Evolutionary conservation across 2,797 vertebrate genomes (phyloP).

Genomic region (Microchirus variegatus): DNA sequence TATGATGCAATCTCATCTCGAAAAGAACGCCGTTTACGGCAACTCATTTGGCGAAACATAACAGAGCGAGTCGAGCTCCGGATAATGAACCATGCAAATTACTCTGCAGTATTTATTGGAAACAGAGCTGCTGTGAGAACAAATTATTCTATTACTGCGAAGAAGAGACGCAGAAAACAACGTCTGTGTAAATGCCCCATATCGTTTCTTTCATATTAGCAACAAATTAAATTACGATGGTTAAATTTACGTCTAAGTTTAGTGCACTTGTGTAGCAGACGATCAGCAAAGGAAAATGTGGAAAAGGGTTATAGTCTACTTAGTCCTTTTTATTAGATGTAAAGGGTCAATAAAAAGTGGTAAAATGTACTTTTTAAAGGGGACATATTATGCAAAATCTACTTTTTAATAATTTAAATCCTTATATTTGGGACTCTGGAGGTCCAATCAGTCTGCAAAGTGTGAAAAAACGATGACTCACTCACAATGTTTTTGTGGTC

Average conservation of each 20-base stretch:
- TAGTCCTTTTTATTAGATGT: no score
- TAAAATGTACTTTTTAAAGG: no score
- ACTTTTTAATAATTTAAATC: no score
- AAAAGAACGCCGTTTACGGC: slow-evolving; percentile 1
- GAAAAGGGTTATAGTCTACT: no score
- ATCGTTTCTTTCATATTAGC: not conserved
- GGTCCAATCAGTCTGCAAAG: no score
- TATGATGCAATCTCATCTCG: slow-evolving; percentile 2
- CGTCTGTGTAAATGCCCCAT: not conserved
- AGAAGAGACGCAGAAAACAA: not conserved
- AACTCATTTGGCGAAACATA: not conserved
- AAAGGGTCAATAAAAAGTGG: no score
- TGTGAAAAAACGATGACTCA: no score
- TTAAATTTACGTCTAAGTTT: not conserved
- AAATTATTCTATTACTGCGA: not conserved
- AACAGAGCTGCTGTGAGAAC: not conserved
- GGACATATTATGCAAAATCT: no score
- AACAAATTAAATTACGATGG: not conserved
- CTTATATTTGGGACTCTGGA: no score
- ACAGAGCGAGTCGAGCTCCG: not conserved
- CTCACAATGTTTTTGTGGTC: no score
- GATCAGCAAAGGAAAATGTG: slow-evolving; percentile 1
- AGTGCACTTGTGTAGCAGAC: not conserved
- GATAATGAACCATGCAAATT: slow-evolving; percentile 19
- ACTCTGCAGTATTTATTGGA: slow-evolving; percentile 2